Base-by-base conservation (phyloP, 2,113 vertebrate species). In the Larimichthys polyactis region DNA sequence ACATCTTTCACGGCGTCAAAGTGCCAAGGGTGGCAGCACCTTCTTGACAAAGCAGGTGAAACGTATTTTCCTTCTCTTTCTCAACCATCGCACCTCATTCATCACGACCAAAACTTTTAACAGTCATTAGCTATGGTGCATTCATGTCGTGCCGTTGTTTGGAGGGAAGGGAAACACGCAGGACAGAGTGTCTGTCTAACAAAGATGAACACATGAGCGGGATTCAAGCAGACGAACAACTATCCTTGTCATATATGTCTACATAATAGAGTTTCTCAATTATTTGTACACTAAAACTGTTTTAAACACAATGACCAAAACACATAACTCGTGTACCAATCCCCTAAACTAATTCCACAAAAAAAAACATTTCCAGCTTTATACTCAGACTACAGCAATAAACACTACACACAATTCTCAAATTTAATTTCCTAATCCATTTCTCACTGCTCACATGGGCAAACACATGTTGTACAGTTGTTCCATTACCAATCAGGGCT, bases 11-110 rank as follows among this genome's bases (percentile, higher is more conserved):
- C 27, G 27, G 27, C 51, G 74, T 49, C 60, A 57, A 12, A 40
- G 60, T 78, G 66, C 84, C 78, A 74, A 59, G 24, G n/a, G 14
- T 68, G 68, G 36, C 52, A 29, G 64, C 65, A 0, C 44, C 77
- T 54, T 57, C 55, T 32, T 46, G 70, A 65, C 69, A 46, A 32
- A 80, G 58, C 40, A 68, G 72, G 71, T 73, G 71, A 58, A 51
- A 65, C 60, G 10, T 29, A 11, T 40, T 69, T 67, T 36, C 81
- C 52, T 70, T 43, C 64, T 69, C n/a, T 29, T 15, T 67, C 54
- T 46, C 32, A 58, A 32, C 72, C 63, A n/a, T 16, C 3, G 40
- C 64, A 10, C 36, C 58, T 48, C 71, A 63, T 64, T 57, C 40
- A n/a, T 80, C 54, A 65, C 57, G 71, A 66, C 7, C 57, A 27